A percentile compares a stretch with the other conserved stretches of the same genome.
Conservation (phyloP, 2,888 invertebrate species). For the Rhopalosiphum nymphaeae region DNA sequence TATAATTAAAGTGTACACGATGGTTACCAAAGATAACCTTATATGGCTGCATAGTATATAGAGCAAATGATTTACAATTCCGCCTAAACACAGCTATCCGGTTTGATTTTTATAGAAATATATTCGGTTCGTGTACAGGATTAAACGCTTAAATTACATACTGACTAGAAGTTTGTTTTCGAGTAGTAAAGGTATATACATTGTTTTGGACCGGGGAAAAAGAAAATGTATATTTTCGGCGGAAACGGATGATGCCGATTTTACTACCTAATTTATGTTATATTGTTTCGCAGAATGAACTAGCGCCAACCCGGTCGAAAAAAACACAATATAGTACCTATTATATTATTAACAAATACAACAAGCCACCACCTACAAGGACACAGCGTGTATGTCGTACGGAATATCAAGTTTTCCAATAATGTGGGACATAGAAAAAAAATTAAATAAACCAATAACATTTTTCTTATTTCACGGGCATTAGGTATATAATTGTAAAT, state of each 20-base stretch:
- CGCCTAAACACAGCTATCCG: background rate
- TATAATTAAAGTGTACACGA: too few relatives aligned
- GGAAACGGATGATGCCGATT: slow-evolving; percentile 7
- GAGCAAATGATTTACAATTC: background rate
- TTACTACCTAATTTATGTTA: background rate
- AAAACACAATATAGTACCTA: background rate
- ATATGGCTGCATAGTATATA: too few relatives aligned
- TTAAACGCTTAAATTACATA: too few relatives aligned
- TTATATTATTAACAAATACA: background rate
- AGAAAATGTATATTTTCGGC: background rate
- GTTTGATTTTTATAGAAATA: background rate
- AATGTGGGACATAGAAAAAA: background rate
- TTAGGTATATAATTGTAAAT: background rate
- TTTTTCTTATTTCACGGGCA: slow-evolving; percentile 22
- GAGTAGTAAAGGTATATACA: background rate
- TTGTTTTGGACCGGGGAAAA: background rate
- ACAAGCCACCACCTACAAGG: background rate
- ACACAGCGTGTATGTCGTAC: background rate
- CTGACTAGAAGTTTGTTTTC: background rate
- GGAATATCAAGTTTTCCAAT: background rate
- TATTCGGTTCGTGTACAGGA: background rate
- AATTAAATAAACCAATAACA: slow-evolving; percentile 26
- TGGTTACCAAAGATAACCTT: too few relatives aligned
- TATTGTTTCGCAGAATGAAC: background rate
- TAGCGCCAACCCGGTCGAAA: background rate